Evolutionary conservation across 2,113 vertebrate genomes (phyloP).

Genomic region (Amblyopsis rosae): DNA sequence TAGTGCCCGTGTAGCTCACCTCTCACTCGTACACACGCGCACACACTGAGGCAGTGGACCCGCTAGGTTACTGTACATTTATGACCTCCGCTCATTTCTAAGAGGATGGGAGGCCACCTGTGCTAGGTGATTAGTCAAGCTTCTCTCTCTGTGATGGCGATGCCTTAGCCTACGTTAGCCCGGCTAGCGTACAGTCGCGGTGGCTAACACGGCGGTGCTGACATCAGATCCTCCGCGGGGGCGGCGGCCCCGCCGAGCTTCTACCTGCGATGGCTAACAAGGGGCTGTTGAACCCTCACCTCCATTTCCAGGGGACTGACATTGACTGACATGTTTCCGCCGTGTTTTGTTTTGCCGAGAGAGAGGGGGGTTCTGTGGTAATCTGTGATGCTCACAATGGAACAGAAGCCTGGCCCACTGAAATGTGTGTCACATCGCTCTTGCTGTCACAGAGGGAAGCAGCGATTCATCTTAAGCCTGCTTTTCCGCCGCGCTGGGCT

Average conservation of each 20-base stretch:
- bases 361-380: constrained; percentile 17
- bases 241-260: constrained; percentile 8
- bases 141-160: constrained; percentile 32
- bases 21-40: not conserved
- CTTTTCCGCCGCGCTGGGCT: not conserved
- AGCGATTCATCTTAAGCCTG: constrained; percentile 36
- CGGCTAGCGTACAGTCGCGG: constrained; percentile 9
- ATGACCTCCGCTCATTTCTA: constrained; percentile 40
- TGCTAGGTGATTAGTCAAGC: constrained; percentile 39
- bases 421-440: constrained; percentile 38
- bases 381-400: constrained; percentile 41
- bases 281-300: constrained; percentile 57
- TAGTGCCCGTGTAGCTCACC: no score
- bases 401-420: constrained; percentile 31
- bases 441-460: constrained; percentile 44
- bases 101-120: constrained; percentile 34
- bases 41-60: not conserved
- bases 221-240: constrained; percentile 1
- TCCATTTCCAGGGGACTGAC: constrained; percentile 64
- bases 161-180: constrained; percentile 59
- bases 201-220: constrained; percentile 27
- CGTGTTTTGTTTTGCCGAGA: constrained; percentile 26
- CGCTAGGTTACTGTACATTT: constrained; percentile 1
- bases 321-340: constrained; percentile 51
- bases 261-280: constrained; percentile 33